A percentile compares a stretch with the other conserved stretches of the same genome.
These are phyloP conservation scores for Perdix hodgsoniae DNA, from an alignment of 2,797 vertebrate genomes.

Conservation along the genomic window DNA sequence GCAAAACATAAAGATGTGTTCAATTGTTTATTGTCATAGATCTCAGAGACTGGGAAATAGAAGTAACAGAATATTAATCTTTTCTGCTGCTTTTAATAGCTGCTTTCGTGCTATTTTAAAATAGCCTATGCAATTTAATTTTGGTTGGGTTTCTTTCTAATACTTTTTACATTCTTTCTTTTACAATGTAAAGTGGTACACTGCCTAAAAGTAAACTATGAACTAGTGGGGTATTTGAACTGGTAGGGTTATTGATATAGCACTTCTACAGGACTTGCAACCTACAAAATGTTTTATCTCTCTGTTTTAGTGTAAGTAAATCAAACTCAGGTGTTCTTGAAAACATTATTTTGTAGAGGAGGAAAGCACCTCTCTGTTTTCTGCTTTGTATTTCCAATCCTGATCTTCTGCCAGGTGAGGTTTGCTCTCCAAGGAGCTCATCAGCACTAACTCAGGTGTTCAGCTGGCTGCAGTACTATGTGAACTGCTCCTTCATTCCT, in stretches of 20 bases:
- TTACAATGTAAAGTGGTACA: neutral
- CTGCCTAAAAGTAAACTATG: neutral
- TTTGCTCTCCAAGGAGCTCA: neutral
- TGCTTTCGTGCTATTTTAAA: too few relatives aligned
- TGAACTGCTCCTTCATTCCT: neutral
- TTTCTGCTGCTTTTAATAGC: neutral
- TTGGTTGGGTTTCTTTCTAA: neutral
- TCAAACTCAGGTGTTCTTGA: neutral
- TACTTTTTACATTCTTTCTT: neutral
- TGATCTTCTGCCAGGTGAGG: neutral
- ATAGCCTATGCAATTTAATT: neutral
- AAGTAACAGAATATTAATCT: neutral
- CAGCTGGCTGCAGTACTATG: neutral
- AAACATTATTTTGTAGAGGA: neutral
- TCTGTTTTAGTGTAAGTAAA: neutral
- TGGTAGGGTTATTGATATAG: neutral
- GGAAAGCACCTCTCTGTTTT: neutral
- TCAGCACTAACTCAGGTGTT: neutral
- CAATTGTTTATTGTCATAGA: neutral
- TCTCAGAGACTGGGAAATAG: slow-evolving; percentile 13
- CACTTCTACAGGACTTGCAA: neutral
- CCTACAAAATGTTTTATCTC: neutral
- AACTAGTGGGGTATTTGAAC: neutral
- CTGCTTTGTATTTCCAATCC: neutral
- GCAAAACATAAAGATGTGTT: slow-evolving; percentile 13